phyloP scores from a whole-genome alignment of 1,140 invertebrate genomes.

The Theocolax elegans region DNA sequence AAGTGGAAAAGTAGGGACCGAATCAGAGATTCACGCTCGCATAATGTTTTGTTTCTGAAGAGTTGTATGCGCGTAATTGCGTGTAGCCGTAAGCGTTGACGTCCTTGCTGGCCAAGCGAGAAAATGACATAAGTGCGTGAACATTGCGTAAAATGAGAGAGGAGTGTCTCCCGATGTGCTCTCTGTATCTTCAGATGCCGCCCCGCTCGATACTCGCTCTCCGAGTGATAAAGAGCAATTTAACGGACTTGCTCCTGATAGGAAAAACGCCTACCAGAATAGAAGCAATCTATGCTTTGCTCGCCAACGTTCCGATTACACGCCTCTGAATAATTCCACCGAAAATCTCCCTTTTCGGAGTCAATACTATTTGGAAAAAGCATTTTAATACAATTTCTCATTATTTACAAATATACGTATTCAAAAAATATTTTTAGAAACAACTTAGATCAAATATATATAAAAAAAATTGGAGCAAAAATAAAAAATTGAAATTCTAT shows the following conservation, averaged over 20 bases:
- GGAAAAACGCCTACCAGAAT: constrained; percentile 59
- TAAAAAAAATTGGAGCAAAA: no score
- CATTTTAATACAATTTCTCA: no score
- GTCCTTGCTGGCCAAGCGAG: not conserved
- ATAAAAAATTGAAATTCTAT: no score
- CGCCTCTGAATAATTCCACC: not conserved
- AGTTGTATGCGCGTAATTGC: constrained; percentile 1
- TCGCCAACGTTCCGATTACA: no score
- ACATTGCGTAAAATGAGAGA: not conserved
- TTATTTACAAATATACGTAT: no score
- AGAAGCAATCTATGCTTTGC: constrained; percentile 47
- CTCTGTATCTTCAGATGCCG: constrained; percentile 56
- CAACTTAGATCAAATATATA: no score
- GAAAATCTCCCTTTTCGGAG: not conserved
- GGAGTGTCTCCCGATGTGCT: not conserved
- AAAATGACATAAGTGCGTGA: constrained; percentile 22
- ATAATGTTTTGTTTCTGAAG: constrained; percentile 21
- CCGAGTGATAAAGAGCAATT: constrained; percentile 55
- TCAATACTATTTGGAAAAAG: no score
- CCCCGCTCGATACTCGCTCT: constrained; percentile 48
- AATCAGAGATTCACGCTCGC: no score
- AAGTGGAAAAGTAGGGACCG: no score
- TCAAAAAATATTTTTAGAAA: no score
- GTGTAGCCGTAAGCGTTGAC: no score
- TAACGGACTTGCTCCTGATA: constrained; percentile 59